Conservation (phyloP, 2,888 invertebrate genomes). For the Prenolepis imparis region DNA sequence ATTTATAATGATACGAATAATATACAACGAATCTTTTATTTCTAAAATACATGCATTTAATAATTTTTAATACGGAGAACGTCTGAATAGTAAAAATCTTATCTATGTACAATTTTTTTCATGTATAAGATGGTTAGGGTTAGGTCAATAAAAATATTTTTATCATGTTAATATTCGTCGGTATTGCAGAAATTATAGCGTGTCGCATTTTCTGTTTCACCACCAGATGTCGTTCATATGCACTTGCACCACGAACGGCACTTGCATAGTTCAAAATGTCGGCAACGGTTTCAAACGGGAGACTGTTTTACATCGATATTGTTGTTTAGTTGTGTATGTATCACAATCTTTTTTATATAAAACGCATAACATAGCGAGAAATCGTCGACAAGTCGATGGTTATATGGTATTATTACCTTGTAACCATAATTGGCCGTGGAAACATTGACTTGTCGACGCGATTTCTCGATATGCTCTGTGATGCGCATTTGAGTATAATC, state of each 20-base stretch:
- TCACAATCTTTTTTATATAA: constrained; percentile 25
- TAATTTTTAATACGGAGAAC: neutral
- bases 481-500: constrained; percentile 43
- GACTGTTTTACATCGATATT: constrained; percentile 83
- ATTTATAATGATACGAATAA: neutral
- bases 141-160: neutral
- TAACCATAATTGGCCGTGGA: constrained; percentile 82
- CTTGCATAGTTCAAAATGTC: constrained; percentile 61
- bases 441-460: constrained; percentile 80
- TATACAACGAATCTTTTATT: neutral
- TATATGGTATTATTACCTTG: constrained; percentile 8
- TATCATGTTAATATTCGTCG: neutral
- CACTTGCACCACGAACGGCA: neutral
- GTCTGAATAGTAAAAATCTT: constrained; percentile 2
- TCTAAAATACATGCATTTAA: neutral
- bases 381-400: no score
- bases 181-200: neutral
- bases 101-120: neutral
- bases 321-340: constrained; percentile 83
- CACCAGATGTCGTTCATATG: constrained; percentile 41
- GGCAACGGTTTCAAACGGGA: constrained; percentile 63
- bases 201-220: neutral
- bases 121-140: neutral
- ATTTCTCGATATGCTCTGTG: constrained; percentile 70
- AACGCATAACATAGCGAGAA: no score